phyloP scores from a whole-genome alignment of 2,888 invertebrate species.

The Clusia tigrina region DNA sequence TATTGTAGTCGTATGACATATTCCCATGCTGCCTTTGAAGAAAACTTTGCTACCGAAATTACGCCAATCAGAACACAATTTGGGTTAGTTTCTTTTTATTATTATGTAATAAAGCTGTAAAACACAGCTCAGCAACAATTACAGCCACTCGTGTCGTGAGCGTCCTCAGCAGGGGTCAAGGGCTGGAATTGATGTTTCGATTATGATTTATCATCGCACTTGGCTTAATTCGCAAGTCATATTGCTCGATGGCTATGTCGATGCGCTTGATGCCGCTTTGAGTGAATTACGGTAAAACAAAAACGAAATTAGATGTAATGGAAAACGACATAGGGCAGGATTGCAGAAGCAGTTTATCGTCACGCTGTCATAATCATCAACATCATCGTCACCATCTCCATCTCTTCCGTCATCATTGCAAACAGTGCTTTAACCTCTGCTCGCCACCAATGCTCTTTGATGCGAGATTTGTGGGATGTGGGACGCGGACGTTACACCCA shows the following conservation, averaged over 20 bases:
- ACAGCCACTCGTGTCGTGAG: neutral
- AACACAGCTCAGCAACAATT: neutral
- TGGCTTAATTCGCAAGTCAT: constrained; percentile 44
- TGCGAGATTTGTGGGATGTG: too few relatives aligned
- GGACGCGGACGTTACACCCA: neutral
- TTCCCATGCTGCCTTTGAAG: too few relatives aligned
- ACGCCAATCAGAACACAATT: too few relatives aligned
- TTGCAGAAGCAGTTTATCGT: constrained; percentile 37
- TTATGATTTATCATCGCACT: constrained; percentile 63
- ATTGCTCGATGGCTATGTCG: constrained; percentile 16
- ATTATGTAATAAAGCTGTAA: constrained; percentile 9
- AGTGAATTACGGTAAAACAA: constrained; percentile 46
- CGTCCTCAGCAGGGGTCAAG: constrained; percentile 57
- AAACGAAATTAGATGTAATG: constrained; percentile 47
- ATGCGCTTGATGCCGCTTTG: constrained; percentile 45
- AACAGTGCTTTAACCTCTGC: constrained; percentile 25
- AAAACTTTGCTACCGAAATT: too few relatives aligned
- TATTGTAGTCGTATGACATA: too few relatives aligned
- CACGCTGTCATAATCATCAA: constrained; percentile 58
- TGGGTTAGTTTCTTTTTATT: neutral
- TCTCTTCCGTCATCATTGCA: constrained; percentile 39
- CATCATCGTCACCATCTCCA: too few relatives aligned
- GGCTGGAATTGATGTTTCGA: constrained; percentile 64
- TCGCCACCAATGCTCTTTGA: too few relatives aligned
- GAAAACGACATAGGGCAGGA: constrained; percentile 22